These are phyloP conservation scores for Seira musarum DNA, from an alignment of 2,888 invertebrate genomes.

Conservation along the genomic window DNA sequence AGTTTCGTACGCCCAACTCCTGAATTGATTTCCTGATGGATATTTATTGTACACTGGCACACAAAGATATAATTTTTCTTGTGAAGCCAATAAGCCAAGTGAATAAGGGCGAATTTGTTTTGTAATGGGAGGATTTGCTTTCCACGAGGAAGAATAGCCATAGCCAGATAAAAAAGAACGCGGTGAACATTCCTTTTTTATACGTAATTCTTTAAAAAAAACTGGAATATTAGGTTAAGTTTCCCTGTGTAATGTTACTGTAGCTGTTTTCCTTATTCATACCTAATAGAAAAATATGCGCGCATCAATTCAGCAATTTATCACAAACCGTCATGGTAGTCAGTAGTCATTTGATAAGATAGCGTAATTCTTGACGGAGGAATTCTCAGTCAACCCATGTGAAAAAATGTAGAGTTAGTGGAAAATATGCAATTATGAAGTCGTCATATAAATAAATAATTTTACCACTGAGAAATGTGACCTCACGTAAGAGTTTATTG, in stretches of 20 bases:
- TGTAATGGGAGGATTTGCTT: background rate
- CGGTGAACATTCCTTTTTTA: background rate
- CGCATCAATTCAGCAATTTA: background rate
- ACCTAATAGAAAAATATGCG: background rate
- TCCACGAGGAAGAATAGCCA: background rate
- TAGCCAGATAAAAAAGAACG: no score
- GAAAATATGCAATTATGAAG: background rate
- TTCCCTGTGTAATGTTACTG: background rate
- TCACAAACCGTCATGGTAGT: constrained; percentile 8
- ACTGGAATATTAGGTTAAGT: constrained; percentile 6
- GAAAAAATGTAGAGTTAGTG: background rate
- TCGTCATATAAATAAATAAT: constrained; percentile 5
- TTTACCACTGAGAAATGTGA: background rate
- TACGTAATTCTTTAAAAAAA: background rate
- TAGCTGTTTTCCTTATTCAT: background rate
- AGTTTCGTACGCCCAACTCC: background rate
- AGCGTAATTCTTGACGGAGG: background rate
- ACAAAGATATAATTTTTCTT: constrained; percentile 10
- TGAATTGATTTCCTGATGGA: constrained; percentile 10
- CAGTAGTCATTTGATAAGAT: background rate
- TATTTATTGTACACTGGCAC: constrained; percentile 3
- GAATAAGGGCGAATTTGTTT: background rate
- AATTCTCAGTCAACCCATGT: background rate
- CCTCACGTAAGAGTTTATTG: background rate
- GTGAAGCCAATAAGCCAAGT: background rate